A percentile compares a stretch with the other conserved stretches of the same genome.
These are phyloP conservation scores for Clarias fuscus DNA, from an alignment of 2,797 vertebrate species.

Conservation along the genomic window DNA sequence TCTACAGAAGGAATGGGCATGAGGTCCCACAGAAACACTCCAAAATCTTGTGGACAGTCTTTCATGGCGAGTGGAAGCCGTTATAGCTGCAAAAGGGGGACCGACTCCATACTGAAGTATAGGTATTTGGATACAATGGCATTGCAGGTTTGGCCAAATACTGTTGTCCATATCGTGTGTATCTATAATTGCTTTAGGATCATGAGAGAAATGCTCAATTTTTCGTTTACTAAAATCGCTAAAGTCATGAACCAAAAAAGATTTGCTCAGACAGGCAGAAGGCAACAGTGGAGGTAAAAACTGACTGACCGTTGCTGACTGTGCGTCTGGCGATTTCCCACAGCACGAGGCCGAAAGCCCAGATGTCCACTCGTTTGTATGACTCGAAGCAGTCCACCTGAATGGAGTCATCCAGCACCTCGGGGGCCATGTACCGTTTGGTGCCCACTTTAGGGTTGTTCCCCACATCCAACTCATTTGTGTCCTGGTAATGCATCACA, in stretches of 20 bases:
- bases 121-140: too few species aligned
- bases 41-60: too few species aligned
- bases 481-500: conserved; percentile 98
- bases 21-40: too few species aligned
- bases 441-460: conserved; percentile 98
- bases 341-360: conserved; percentile 93
- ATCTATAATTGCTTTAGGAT: background rate
- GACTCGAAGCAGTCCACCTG: conserved; percentile 98
- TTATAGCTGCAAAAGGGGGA: too few species aligned
- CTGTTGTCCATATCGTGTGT: too few species aligned
- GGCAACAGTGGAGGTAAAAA: background rate
- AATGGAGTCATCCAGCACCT: conserved; percentile 93
- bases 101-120: too few species aligned
- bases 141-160: too few species aligned
- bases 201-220: background rate
- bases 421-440: conserved; percentile 98
- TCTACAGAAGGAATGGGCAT: too few species aligned
- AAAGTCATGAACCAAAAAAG: background rate
- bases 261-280: background rate
- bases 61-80: too few species aligned
- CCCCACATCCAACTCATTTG: conserved; percentile 93
- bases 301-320: conserved; percentile 89
- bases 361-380: conserved; percentile 95
- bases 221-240: background rate
- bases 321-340: conserved; percentile 96